phyloP scores from a whole-genome alignment of 2,113 vertebrate genomes.

The Nothobranchius furzeri region DNA sequence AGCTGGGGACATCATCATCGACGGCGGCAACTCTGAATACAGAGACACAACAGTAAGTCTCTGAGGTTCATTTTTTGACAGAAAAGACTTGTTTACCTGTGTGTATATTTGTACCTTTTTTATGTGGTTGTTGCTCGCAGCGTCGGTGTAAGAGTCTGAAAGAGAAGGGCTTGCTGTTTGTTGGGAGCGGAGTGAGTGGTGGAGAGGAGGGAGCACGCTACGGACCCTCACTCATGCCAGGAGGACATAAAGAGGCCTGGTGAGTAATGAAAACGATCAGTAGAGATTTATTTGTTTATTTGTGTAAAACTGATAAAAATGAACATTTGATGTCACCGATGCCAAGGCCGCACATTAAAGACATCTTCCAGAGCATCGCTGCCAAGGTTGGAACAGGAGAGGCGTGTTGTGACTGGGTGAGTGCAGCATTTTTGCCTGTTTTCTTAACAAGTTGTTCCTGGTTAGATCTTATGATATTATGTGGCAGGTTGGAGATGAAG shows the following conservation, averaged over 20 bases:
- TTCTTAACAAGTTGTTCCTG: too few relatives aligned
- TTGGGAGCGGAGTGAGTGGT: conserved; percentile 96
- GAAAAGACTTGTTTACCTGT: neutral
- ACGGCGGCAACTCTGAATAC: conserved; percentile 98
- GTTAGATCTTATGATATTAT: neutral
- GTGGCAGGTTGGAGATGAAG: conserved; percentile 92
- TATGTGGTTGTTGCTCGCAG: conserved; percentile 69
- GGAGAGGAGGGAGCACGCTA: conserved; percentile 96
- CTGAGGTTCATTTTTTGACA: neutral
- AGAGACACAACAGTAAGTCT: conserved; percentile 89
- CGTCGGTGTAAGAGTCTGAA: conserved; percentile 88
- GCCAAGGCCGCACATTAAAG: conserved; percentile 93
- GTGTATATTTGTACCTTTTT: neutral
- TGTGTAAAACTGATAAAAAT: rapidly evolving
- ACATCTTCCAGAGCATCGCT: conserved; percentile 95
- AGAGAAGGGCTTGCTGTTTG: conserved; percentile 90
- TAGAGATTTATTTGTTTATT: neutral
- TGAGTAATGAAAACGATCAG: conserved; percentile 59
- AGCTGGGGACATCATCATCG: conserved; percentile 92
- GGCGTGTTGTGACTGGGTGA: conserved; percentile 97
- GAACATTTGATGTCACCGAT: conserved; percentile 1
- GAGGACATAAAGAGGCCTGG: conserved; percentile 94
- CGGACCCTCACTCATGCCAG: conserved; percentile 96
- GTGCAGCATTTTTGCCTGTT: conserved; percentile 40
- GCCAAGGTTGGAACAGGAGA: conserved; percentile 96